These are phyloP conservation scores for Agriopis leucophaearia DNA, from an alignment of 2,888 invertebrate genomes.

Conservation along the genomic window DNA sequence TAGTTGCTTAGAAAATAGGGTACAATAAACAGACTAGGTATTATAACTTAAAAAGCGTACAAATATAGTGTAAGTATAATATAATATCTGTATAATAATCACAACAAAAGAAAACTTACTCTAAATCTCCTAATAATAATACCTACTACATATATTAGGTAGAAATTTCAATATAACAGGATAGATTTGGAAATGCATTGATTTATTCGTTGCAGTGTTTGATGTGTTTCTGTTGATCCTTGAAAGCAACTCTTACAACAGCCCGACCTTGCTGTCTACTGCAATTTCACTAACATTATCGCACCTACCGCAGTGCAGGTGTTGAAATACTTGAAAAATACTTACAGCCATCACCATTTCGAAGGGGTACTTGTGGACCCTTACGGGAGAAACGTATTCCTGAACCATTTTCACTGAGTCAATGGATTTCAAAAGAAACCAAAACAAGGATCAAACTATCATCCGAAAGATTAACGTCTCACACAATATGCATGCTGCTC, in stretches of 20 bases:
- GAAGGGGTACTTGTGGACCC: slow-evolving; percentile 98
- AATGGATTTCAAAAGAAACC: slow-evolving; percentile 56
- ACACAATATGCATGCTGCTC: slow-evolving; percentile 73
- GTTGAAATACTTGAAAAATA: slow-evolving; percentile 89
- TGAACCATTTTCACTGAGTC: slow-evolving; percentile 92
- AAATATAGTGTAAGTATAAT: too few species aligned
- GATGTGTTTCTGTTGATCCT: slow-evolving; percentile 29
- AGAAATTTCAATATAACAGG: slow-evolving; percentile 7
- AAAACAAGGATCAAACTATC: slow-evolving; percentile 65
- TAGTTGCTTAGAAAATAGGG: too few species aligned
- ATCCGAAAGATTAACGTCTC: slow-evolving; percentile 57
- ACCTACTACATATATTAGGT: background rate
- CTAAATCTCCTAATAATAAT: background rate
- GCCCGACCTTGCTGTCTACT: slow-evolving; percentile 48
- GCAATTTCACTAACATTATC: slow-evolving; percentile 33
- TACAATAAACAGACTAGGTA: too few species aligned
- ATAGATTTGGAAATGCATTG: slow-evolving; percentile 19
- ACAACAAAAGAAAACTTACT: background rate
- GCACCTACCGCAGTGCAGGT: slow-evolving; percentile 3
- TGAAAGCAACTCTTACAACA: slow-evolving; percentile 37
- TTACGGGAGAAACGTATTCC: slow-evolving; percentile 96
- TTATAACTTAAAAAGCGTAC: too few species aligned
- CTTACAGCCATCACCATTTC: slow-evolving; percentile 98
- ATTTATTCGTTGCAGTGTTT: slow-evolving; percentile 15
- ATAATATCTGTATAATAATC: background rate